Evolutionary conservation across 2,113 vertebrate species (phyloP).

Genomic region (Dromaius novaehollandiae): DNA sequence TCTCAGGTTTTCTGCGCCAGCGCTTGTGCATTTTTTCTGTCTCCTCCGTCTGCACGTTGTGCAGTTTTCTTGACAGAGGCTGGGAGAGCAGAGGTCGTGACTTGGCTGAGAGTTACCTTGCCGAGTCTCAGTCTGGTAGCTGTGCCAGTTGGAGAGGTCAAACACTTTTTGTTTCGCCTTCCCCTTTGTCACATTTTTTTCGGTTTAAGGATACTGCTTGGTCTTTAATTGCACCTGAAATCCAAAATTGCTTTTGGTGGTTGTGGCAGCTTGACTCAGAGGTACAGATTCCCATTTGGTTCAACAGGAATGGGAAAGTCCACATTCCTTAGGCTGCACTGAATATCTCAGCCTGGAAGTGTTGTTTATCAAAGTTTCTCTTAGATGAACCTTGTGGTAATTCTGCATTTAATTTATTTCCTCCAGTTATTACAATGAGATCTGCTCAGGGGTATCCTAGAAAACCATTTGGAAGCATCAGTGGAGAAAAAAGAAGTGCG

Average conservation of each 20-base stretch:
- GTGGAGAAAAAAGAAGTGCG: conserved; percentile 48
- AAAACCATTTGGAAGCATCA: conserved; percentile 64
- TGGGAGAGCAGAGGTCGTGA: not conserved
- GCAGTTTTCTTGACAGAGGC: not conserved
- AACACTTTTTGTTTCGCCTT: not conserved
- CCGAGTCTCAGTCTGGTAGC: not conserved
- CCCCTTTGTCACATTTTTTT: not conserved
- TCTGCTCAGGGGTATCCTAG: conserved; percentile 67
- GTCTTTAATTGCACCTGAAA: conserved; percentile 19
- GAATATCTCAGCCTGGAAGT: conserved; percentile 71
- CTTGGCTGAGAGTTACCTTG: not conserved
- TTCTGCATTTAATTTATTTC: conserved; percentile 71
- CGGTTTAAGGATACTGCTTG: not conserved
- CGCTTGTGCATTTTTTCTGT: not conserved
- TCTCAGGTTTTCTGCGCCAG: not conserved
- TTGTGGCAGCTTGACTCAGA: conserved; percentile 37
- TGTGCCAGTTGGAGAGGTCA: not conserved
- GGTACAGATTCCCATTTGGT: not conserved
- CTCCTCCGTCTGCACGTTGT: not conserved
- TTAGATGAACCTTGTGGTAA: conserved; percentile 66
- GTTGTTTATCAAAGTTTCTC: conserved; percentile 66
- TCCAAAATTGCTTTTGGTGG: not conserved
- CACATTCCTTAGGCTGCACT: conserved; percentile 52
- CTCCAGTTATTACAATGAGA: conserved; percentile 73
- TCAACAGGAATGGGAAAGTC: conserved; percentile 46